Percentiles rank a stretch among this genome's conserved stretches.
These are phyloP conservation scores for Beris chalybata DNA, from an alignment of 2,888 invertebrate genomes.

Conservation along the genomic window DNA sequence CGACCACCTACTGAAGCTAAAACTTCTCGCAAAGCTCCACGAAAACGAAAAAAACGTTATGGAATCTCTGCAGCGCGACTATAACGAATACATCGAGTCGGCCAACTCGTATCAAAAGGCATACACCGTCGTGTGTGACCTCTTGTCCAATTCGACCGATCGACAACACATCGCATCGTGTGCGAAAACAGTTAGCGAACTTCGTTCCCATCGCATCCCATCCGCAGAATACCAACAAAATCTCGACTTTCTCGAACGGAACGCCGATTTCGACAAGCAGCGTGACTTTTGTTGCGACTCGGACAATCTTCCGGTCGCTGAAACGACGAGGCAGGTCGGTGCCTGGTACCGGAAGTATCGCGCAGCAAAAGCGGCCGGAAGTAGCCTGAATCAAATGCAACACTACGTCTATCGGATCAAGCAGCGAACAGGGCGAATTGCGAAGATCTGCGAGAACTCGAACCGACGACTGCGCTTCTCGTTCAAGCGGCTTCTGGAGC, in stretches of 20 bases:
- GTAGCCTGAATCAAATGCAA: slow-evolving; percentile 9
- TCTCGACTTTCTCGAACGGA: slow-evolving; percentile 3
- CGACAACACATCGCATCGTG: slow-evolving; percentile 4
- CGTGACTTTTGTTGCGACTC: slow-evolving; percentile 14
- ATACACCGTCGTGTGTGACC: slow-evolving; percentile 1
- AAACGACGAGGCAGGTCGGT: background rate
- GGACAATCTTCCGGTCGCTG: background rate
- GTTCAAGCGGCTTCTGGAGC: slow-evolving; percentile 9
- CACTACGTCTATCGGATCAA: slow-evolving; percentile 20
- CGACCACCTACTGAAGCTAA: slow-evolving; percentile 3
- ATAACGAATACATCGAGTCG: slow-evolving; percentile 1
- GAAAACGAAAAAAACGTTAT: slow-evolving; percentile 15
- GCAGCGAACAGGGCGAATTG: slow-evolving; percentile 9
- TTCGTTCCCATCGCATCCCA: background rate
- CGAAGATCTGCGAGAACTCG: slow-evolving; percentile 11
- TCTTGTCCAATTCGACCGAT: slow-evolving; percentile 3
- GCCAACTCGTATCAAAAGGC: background rate
- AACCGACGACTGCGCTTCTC: slow-evolving; percentile 13
- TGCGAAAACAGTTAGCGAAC: background rate
- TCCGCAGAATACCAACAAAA: background rate
- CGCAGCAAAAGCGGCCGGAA: background rate
- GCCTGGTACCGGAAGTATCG: background rate
- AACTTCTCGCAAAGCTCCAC: slow-evolving; percentile 4
- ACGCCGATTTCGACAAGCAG: slow-evolving; percentile 11
- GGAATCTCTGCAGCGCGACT: slow-evolving; percentile 11